Base-by-base conservation (phyloP, 2,113 vertebrate species). In the Epinephelus lanceolatus region DNA sequence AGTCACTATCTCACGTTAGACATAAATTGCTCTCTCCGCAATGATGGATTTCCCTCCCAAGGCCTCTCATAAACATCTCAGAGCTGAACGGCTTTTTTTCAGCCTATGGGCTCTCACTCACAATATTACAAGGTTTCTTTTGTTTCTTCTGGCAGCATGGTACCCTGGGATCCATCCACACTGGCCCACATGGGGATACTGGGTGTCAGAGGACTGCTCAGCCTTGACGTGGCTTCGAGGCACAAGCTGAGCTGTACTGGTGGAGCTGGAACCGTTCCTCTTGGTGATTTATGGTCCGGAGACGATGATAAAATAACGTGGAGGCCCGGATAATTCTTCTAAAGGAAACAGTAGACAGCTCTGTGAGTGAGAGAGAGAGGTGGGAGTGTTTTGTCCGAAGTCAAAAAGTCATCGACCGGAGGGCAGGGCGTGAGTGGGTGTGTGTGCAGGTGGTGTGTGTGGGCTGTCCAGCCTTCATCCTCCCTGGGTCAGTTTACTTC, bases 1-100 rank as follows among this genome's bases (percentile, higher is more conserved):
- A 92, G 85, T 92, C 89, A 91, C 83, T 86, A 83, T 85, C 85
- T 88, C 23, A 9, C 73, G 78, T 80, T 69, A 74, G 81, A 87
- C 83, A 89, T 89, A 91, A 93, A 93, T 88, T 90, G 88, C 66
- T 87, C 76, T 81, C 78, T 69, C 47, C 49, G 6, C 83, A 76
- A 71, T 93, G 94, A 94, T 93, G 89, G 93, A 95, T 94, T 90
- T 90, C 81, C 78, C 79, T 92, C 87, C 86, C 80, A 86, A 86
- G 86, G 89, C 91, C 85, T 89, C 88, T 90, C 87, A 87, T 90
- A 91, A 89, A 91, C 91, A 87, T 92, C 88, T 91, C 82, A 76
- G 87, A 86, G 73, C 62, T 78, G 74, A 84, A 88, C 47, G 5
- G 14, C 27, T 52, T 65, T 49, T 72, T 60, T 69, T 60, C 88